phyloP scores from a whole-genome alignment of 2,888 invertebrate species.

The Eulithis prunata region DNA sequence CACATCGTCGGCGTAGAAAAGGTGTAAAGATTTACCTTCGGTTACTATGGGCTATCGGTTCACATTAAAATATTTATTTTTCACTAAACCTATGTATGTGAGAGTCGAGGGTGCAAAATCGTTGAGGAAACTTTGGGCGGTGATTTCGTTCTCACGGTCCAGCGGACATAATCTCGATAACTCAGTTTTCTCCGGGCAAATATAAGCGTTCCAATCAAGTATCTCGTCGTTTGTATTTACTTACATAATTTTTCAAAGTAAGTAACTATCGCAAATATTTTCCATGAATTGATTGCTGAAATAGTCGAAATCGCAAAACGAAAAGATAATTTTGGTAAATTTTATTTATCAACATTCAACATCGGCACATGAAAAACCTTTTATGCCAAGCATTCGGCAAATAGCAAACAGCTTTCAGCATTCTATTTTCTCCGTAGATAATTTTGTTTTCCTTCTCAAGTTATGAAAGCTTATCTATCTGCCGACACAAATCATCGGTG shows the following conservation, averaged over 20 bases:
- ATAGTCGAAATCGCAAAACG: not conserved
- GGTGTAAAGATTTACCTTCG: constrained; percentile 72
- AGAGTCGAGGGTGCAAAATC: constrained; percentile 51
- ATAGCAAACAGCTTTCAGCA: constrained; percentile 14
- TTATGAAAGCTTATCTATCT: constrained; percentile 38
- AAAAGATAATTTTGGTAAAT: not conserved
- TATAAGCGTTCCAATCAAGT: constrained; percentile 48
- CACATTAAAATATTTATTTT: constrained; percentile 72
- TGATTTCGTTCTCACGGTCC: constrained; percentile 57
- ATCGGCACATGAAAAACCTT: constrained; percentile 7
- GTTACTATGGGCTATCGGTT: constrained; percentile 56
- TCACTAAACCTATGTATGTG: constrained; percentile 53
- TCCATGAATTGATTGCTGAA: not conserved
- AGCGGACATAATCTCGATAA: constrained; percentile 56
- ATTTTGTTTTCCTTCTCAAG: constrained; percentile 43
- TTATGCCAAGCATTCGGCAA: constrained; percentile 9
- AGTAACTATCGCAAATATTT: constrained; percentile 1
- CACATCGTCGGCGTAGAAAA: constrained; percentile 64
- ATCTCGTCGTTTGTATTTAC: constrained; percentile 28
- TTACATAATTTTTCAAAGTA: constrained; percentile 3
- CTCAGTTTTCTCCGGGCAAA: constrained; percentile 52
- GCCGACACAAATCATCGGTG: constrained; percentile 49
- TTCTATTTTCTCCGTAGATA: constrained; percentile 14
- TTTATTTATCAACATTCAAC: constrained; percentile 6
- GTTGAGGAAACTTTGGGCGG: constrained; percentile 46